Evolutionary conservation across 1,140 invertebrate genomes (phyloP).

Genomic region (Nylanderia fulva): DNA sequence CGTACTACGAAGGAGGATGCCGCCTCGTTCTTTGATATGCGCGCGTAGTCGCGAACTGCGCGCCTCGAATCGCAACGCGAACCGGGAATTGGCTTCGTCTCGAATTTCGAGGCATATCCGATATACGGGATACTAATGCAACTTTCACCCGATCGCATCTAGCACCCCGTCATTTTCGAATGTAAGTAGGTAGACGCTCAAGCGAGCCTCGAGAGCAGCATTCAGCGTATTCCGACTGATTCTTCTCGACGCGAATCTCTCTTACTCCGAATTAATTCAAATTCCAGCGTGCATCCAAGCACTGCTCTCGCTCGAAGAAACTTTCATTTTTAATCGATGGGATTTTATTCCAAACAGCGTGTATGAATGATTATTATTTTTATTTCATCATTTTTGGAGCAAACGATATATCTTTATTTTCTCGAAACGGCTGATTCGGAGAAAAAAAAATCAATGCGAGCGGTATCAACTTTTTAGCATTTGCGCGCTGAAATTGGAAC

Average conservation of each 20-base stretch:
- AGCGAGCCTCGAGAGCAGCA: not conserved
- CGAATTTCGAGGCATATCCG: slow-evolving; percentile 49
- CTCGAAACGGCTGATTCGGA: not conserved
- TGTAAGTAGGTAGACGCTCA: no score
- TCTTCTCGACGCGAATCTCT: not conserved
- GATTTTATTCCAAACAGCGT: not conserved
- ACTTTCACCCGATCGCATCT: slow-evolving; percentile 22
- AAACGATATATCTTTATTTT: slow-evolving; percentile 1
- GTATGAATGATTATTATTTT: not conserved
- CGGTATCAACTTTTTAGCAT: slow-evolving; percentile 46
- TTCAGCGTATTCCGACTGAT: slow-evolving; percentile 2
- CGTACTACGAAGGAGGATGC: slow-evolving; percentile 46
- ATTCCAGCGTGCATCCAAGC: not conserved
- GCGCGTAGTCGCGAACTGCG: slow-evolving; percentile 26
- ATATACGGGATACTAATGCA: slow-evolving; percentile 47
- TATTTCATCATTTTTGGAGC: not conserved
- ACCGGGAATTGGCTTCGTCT: slow-evolving; percentile 36
- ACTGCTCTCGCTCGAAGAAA: not conserved
- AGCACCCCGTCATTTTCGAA: slow-evolving; percentile 18
- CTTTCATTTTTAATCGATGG: not conserved
- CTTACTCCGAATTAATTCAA: not conserved
- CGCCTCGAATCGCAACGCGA: slow-evolving; percentile 49
- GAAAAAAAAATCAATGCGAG: slow-evolving; percentile 2
- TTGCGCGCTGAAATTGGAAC: slow-evolving; percentile 41
- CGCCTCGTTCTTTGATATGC: slow-evolving; percentile 32